Percentiles rank a stretch among this genome's conserved stretches.
Conservation (phyloP, 64 coral and sea anemone genomes). For the Pocillopora verrucosa region DNA sequence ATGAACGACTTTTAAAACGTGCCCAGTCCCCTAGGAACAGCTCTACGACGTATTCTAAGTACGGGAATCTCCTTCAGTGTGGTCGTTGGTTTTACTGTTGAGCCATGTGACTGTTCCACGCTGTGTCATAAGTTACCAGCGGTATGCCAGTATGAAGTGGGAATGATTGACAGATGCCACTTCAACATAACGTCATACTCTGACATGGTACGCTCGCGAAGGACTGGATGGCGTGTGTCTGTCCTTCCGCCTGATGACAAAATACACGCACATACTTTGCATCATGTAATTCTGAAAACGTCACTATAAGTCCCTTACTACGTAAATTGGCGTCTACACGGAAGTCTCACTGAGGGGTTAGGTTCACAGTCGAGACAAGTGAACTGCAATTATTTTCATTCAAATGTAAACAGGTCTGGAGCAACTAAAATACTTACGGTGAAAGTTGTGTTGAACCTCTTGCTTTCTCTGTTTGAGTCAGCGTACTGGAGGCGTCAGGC, state of each 20-base stretch:
- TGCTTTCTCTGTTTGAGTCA: slow-evolving; percentile 1
- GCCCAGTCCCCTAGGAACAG: no score
- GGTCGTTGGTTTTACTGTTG: not conserved
- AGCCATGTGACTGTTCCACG: not conserved
- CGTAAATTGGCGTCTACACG: no score
- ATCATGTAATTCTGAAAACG: not conserved
- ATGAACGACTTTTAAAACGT: no score
- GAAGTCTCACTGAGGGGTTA: no score
- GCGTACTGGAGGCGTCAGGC: not conserved
- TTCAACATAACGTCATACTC: not conserved
- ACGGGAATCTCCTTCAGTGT: no score
- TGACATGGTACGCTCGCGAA: not conserved
- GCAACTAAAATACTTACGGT: not conserved
- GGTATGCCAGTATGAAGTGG: no score
- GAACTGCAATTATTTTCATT: no score
- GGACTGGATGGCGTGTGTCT: not conserved
- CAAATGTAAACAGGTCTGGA: not conserved
- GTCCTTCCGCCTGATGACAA: slow-evolving; percentile 17
- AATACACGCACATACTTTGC: not conserved
- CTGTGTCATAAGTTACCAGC: not conserved
- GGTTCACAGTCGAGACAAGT: no score
- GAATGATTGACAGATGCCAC: not conserved
- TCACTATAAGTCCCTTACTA: no score
- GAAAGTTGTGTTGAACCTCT: not conserved
- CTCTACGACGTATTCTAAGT: no score